A percentile compares a stretch with the other conserved stretches of the same genome.
Evolutionary conservation across 2,888 invertebrate genomes (phyloP).

Genomic region (Pachycephus smyrnensis): DNA sequence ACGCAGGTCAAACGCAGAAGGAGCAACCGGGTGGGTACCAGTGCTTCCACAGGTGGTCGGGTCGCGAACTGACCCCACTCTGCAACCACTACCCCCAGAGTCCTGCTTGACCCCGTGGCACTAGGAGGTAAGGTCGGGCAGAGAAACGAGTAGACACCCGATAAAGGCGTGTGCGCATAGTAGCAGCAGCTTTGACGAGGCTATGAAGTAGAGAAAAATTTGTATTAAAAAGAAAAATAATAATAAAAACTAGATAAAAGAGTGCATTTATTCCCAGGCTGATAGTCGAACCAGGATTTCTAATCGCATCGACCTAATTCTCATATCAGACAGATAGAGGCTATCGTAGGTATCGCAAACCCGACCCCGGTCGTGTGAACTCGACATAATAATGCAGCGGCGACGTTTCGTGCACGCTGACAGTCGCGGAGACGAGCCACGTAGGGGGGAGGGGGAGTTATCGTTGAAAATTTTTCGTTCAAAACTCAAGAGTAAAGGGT

Average conservation of each 20-base stretch:
- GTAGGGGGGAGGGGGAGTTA: too few relatives aligned
- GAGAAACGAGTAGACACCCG: not conserved
- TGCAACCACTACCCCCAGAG: slow-evolving; percentile 30
- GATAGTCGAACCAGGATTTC: not conserved
- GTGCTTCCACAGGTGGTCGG: slow-evolving; percentile 53
- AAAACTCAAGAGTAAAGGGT: not conserved
- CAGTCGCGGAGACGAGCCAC: not conserved
- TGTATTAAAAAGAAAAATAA: not conserved
- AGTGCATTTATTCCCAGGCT: not conserved
- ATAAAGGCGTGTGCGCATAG: not conserved
- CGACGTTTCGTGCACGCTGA: not conserved
- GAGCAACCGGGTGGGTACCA: slow-evolving; percentile 37
- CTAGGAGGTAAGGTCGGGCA: not conserved
- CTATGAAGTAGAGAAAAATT: not conserved
- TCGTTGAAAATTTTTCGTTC: not conserved
- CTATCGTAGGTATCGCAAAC: slow-evolving; percentile 30
- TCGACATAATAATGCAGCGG: slow-evolving; percentile 19
- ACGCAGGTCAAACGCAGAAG: slow-evolving; percentile 33
- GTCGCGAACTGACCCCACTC: slow-evolving; percentile 60
- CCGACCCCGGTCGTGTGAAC: slow-evolving; percentile 25
- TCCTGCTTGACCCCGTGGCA: slow-evolving; percentile 31
- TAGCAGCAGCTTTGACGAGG: not conserved
- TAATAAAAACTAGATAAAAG: not conserved
- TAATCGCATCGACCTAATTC: slow-evolving; percentile 33
- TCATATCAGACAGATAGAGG: slow-evolving; percentile 31